Evolutionary conservation across 2,888 invertebrate genomes (phyloP), one percentile per base, ranked within the genome.

Genomic region (Oligia fasciuncula): DNA sequence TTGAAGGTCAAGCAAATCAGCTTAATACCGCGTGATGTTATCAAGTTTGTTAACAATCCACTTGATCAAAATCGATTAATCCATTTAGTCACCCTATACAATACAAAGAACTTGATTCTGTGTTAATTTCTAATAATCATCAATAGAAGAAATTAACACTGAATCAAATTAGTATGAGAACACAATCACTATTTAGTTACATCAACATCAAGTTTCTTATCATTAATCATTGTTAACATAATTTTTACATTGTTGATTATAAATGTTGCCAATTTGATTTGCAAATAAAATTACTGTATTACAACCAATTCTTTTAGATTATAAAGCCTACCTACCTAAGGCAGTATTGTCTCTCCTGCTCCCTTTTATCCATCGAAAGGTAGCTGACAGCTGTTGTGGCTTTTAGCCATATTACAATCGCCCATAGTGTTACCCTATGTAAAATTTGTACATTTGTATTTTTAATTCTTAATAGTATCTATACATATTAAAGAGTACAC

Each of bases 121-220:
- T 63, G 40, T 54, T 62, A 3, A 72, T 43, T 73, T 46, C 54
- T 62, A 74, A 74, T 80, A 63, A 80, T 46, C 23, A 49, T 81
- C 54, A 74, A 51, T 68, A 69, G 46, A 29, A 80, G 57, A 49
- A 80, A 80, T 81, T 54, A 63, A 80, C 49, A 69, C 74, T 80
- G 62, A 74, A 80, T 80, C 68, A 80, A 80, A 80, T 54, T 68
- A 65, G 57, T 68, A 80, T 17, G 29, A 63, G 40, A 80, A 63
- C 68, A 63, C 23, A 69, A 63, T 80, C 23, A 69, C 40, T 73
- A 79, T 49, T 74, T 73, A 73, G 73, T 74, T 29, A 40, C 23
- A 72, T 2, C 9, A 40, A 57, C 4, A 68, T 73, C 13, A 57
- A 68, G 0, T 49, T 72, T 67, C 0, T 60, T 67, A 51, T 79